Base-by-base conservation (phyloP, 2,888 invertebrate genomes). In the Troides aeacus region DNA sequence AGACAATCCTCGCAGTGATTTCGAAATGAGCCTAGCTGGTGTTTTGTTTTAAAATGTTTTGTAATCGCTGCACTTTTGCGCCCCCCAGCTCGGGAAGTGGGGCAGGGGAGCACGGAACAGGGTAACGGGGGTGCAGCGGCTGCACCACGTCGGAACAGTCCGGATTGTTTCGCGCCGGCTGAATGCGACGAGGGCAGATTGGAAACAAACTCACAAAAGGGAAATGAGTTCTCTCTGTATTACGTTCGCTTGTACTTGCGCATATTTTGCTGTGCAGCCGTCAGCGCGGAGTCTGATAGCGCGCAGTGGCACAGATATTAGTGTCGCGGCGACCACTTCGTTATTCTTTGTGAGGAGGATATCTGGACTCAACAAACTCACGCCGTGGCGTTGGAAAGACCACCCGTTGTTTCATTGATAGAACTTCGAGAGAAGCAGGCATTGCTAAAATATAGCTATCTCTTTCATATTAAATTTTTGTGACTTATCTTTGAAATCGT, bases 181-280 rank as follows among this genome's bases (percentile, higher is more conserved):
- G 60, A 21, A 50, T 36, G 61, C 61, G 39, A 23, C 15, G 53
- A 53, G 60, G 60, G 57, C 57, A 61, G 62, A 70, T 70, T 65
- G 69, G 53, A 58, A 70, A 61, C 64, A 39, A 59, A 61, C 42
- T 15, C 58, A 66, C 66, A 66, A 70, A 70, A 66, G 58, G 53
- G 53, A 61, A 66, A 70, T 62, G 62, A 70, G 64, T 65, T 56
- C 62, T 23, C 42, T 62, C n/a, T 61, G 57, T 42, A 60, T 50
- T 36, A 23, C 57, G 62, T 62, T 67, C 56, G 23, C 10, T 39
- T 60, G 17, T 53, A 61, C 10, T 64, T 64, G 24, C 30, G 30
- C 17, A 30, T 6, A 60, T 61, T 36, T 1, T 7, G 10, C 21
- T 21, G 15, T 46, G 46, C 15, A 15, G 2, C 15, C 12, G 15